Percentiles rank a stretch among this genome's conserved stretches.
These are phyloP conservation scores for Paralichthys olivaceus DNA, from an alignment of 2,113 vertebrate genomes.

Conservation along the genomic window DNA sequence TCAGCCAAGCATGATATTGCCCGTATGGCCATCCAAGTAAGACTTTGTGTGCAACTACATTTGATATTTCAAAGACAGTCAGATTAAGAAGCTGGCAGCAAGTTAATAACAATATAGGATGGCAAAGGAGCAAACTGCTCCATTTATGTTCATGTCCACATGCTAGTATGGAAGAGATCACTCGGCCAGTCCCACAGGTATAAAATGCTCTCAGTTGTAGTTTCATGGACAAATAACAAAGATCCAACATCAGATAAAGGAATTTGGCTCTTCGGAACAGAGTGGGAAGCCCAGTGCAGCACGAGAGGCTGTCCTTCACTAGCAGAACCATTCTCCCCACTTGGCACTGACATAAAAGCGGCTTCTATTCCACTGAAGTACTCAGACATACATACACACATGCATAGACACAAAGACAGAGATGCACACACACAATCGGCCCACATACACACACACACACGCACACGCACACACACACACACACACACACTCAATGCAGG, in stretches of 20 bases:
- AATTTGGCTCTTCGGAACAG: slow-evolving; percentile 79
- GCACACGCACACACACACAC: slow-evolving; percentile 7
- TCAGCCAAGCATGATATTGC: slow-evolving; percentile 55
- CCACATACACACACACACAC: slow-evolving; percentile 2
- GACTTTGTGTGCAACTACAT: slow-evolving; percentile 51
- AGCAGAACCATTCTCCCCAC: slow-evolving; percentile 77
- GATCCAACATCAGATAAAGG: slow-evolving; percentile 80
- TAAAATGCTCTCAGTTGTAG: slow-evolving; percentile 83
- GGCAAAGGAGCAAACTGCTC: slow-evolving; percentile 61
- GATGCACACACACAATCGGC: slow-evolving; percentile 15
- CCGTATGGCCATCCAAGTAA: slow-evolving; percentile 48
- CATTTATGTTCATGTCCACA: slow-evolving; percentile 76
- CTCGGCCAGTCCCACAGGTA: slow-evolving; percentile 75
- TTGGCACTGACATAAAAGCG: slow-evolving; percentile 84
- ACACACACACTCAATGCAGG: slow-evolving; percentile 62
- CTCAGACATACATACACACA: slow-evolving; percentile 64
- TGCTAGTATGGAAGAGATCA: slow-evolving; percentile 72
- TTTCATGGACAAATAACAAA: slow-evolving; percentile 85
- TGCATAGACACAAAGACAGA: slow-evolving; percentile 6
- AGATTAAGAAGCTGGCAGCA: slow-evolving; percentile 54
- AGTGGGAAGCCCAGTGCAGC: slow-evolving; percentile 79
- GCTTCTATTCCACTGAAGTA: slow-evolving; percentile 72
- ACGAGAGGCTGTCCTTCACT: slow-evolving; percentile 77
- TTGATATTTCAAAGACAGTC: slow-evolving; percentile 69
- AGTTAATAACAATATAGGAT: slow-evolving; percentile 71